These are phyloP conservation scores for Amphimedon queenslandica DNA, from an alignment of 37 sponge, comb jelly and placozoan species.

Conservation along the genomic window DNA sequence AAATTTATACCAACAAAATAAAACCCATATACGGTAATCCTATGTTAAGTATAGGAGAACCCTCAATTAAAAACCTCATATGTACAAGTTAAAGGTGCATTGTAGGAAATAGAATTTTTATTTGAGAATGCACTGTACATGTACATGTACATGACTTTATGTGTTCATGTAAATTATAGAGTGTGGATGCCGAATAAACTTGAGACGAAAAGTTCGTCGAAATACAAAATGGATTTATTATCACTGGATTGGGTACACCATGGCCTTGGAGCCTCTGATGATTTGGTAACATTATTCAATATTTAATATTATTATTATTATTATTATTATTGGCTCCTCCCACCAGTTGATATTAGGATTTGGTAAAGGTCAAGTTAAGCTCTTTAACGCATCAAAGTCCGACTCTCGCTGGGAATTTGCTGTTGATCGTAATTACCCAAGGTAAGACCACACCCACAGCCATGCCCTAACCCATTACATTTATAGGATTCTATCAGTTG, in stretches of 20 bases:
- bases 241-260: constrained; percentile 77
- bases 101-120: background rate
- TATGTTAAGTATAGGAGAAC: too few relatives aligned
- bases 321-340: background rate
- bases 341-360: constrained; percentile 51
- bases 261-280: constrained; percentile 24
- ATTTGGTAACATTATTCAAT: constrained; percentile 9
- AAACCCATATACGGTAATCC: too few relatives aligned
- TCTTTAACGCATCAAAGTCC: constrained; percentile 34
- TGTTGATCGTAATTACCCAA: constrained; percentile 44
- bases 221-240: constrained; percentile 24
- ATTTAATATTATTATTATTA: background rate
- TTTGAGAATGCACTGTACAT: background rate
- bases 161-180: constrained; percentile 3
- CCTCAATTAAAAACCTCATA: too few relatives aligned
- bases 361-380: constrained; percentile 31
- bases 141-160: background rate
- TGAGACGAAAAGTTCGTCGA: background rate
- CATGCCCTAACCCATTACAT: background rate
- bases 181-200: constrained; percentile 42
- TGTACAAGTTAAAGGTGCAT: too few relatives aligned
- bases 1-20: too few relatives aligned
- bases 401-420: constrained; percentile 30
- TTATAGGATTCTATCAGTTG: constrained; percentile 46
- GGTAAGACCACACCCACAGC: constrained; percentile 11